Evolutionary conservation across 2,113 vertebrate species (phyloP).

Genomic region (Perca schrenkii): DNA sequence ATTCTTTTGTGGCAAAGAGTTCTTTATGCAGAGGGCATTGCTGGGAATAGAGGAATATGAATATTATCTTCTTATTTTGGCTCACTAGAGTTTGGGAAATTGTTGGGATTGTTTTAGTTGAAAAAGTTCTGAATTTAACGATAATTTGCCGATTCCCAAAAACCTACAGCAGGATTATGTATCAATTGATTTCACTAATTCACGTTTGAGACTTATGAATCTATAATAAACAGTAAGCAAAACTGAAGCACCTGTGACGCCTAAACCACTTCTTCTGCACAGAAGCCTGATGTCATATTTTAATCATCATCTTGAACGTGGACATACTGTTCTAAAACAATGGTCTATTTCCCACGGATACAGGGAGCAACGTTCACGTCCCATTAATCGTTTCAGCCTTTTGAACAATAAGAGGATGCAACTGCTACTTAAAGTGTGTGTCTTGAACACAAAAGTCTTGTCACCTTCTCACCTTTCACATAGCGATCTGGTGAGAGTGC

Average conservation of each 20-base stretch:
- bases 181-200: background rate
- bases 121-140: background rate
- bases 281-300: constrained; percentile 8
- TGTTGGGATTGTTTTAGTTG: too few species aligned
- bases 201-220: background rate
- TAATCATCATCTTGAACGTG: background rate
- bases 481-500: constrained; percentile 42
- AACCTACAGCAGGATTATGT: background rate
- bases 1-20: background rate
- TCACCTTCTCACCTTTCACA: constrained; percentile 70
- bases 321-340: constrained; percentile 52
- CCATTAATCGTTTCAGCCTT: constrained; percentile 52
- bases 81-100: background rate
- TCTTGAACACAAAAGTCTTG: constrained; percentile 45
- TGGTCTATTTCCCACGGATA: constrained; percentile 66
- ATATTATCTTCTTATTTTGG: background rate
- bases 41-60: background rate
- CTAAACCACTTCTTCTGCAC: background rate
- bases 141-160: background rate
- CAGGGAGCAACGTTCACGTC: constrained; percentile 34
- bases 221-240: background rate
- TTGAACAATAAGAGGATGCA: constrained; percentile 82
- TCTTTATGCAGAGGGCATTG: background rate
- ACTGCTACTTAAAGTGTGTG: constrained; percentile 54
- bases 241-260: constrained; percentile 16